A percentile compares a stretch with the other conserved stretches of the same genome.
Conservation (phyloP, 2,797 vertebrate species). For the Microctenopoma lineatum region DNA sequence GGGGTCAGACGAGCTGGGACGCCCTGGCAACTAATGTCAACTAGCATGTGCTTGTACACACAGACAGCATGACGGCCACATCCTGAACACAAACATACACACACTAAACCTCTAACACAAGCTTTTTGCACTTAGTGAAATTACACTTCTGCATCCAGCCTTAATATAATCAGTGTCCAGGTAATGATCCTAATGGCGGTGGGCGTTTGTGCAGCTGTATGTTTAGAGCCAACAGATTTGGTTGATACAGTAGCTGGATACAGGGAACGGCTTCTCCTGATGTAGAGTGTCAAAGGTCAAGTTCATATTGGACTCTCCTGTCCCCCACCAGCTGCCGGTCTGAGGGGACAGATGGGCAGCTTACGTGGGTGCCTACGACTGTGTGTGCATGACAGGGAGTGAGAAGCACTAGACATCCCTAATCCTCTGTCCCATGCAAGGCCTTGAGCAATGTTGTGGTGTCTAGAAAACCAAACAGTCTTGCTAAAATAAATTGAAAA, state of each 20-base stretch:
- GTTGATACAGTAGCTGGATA: conserved; percentile 37
- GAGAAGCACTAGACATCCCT: conserved; percentile 18
- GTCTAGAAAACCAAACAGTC: background rate
- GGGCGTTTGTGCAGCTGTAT: conserved; percentile 18
- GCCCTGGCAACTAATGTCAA: conserved; percentile 18
- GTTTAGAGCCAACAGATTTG: conserved; percentile 32
- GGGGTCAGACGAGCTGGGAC: conserved; percentile 1
- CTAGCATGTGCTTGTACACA: conserved; percentile 8
- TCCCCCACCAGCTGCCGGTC: conserved; percentile 58
- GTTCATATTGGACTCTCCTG: conserved; percentile 32
- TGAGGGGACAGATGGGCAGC: conserved; percentile 58
- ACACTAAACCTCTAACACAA: conserved; percentile 17
- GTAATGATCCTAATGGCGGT: conserved; percentile 70
- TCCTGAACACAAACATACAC: background rate
- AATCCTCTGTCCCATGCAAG: conserved; percentile 31
- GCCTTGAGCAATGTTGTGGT: conserved; percentile 6
- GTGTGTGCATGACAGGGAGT: conserved; percentile 9
- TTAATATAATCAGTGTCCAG: conserved; percentile 73
- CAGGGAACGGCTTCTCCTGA: conserved; percentile 19
- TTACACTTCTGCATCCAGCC: conserved; percentile 55
- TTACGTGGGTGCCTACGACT: conserved; percentile 14
- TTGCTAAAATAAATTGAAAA: background rate
- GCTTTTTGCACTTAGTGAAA: conserved; percentile 73
- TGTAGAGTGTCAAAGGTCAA: conserved; percentile 46
- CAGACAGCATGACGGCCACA: conserved; percentile 13